A percentile compares a stretch with the other conserved stretches of the same genome.
phyloP scores from a whole-genome alignment of 37 sponge, comb jelly and placozoan genomes.

The Spongia lamella region DNA sequence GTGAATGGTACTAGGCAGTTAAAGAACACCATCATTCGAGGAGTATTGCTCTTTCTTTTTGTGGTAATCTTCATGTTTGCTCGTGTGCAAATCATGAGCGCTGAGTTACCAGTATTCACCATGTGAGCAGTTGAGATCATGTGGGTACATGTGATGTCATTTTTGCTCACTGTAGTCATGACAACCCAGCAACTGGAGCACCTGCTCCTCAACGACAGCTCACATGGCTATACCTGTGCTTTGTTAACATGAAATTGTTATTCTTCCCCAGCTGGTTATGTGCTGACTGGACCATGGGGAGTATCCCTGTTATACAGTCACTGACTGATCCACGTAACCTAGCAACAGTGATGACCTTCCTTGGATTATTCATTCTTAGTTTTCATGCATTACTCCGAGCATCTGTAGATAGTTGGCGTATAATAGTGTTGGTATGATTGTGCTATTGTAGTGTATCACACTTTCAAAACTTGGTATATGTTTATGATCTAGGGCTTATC shows the following conservation, averaged over 20 bases:
- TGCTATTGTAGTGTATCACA: too few species aligned
- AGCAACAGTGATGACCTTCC: conserved; percentile 45
- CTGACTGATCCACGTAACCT: conserved; percentile 70
- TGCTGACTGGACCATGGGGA: conserved; percentile 90
- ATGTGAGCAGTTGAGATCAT: conserved; percentile 42
- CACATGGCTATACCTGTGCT: conserved; percentile 72
- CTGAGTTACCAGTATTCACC: conserved; percentile 64
- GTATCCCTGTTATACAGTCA: conserved; percentile 69
- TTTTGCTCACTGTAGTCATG: conserved; percentile 32
- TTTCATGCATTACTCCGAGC: background rate
- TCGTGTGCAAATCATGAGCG: conserved; percentile 58
- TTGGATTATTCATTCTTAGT: conserved; percentile 13
- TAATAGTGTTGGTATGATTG: too few species aligned
- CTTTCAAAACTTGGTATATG: conserved; percentile 5
- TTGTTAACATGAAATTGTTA: conserved; percentile 75
- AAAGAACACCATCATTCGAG: conserved; percentile 3
- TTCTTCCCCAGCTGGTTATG: conserved; percentile 68
- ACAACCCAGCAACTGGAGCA: conserved; percentile 74
- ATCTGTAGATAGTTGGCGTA: background rate
- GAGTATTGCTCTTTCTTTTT: conserved; percentile 12
- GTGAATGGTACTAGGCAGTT: conserved; percentile 21
- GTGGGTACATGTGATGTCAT: too few species aligned
- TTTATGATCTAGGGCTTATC: conserved; percentile 53
- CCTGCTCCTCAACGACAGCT: conserved; percentile 78
- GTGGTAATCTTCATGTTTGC: conserved; percentile 29